Conservation (phyloP, 2,888 invertebrate genomes). For the Spilarctia lutea region DNA sequence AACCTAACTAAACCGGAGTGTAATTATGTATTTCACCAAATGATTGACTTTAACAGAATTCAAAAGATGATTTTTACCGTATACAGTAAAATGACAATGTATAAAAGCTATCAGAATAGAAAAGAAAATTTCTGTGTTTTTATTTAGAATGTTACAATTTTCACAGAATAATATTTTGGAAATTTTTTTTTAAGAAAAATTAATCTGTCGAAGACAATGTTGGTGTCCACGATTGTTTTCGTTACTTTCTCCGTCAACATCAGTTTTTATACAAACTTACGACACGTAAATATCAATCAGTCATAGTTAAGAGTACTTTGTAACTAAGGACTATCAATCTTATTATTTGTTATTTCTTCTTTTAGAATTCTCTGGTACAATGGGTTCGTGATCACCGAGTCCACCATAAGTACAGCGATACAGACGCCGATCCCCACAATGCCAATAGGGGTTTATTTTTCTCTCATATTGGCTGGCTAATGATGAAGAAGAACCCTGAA, state of each 20-base stretch:
- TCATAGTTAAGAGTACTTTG: background rate
- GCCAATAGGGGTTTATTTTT: constrained; percentile 95
- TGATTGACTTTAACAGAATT: background rate
- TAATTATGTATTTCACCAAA: background rate
- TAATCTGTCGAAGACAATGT: background rate
- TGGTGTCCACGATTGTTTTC: background rate
- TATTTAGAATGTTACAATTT: background rate
- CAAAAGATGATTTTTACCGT: background rate
- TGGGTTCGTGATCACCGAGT: constrained; percentile 91
- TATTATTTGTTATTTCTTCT: constrained; percentile 4
- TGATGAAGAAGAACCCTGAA: constrained; percentile 93
- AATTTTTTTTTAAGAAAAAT: background rate
- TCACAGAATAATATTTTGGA: background rate
- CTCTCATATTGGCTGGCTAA: constrained; percentile 95
- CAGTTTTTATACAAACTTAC: background rate
- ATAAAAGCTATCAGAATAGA: background rate
- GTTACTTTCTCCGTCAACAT: background rate
- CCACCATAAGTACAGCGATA: constrained; percentile 94
- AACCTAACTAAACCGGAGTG: background rate
- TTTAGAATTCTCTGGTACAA: constrained; percentile 76
- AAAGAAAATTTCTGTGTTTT: background rate
- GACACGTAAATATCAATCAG: background rate
- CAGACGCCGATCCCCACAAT: constrained; percentile 94
- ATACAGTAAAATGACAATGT: background rate
- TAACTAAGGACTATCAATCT: background rate